Percentiles rank a stretch among this genome's conserved stretches.
Evolutionary conservation across 2,797 vertebrate species (phyloP).

Genomic region (Odontamblyopus lacepedii): DNA sequence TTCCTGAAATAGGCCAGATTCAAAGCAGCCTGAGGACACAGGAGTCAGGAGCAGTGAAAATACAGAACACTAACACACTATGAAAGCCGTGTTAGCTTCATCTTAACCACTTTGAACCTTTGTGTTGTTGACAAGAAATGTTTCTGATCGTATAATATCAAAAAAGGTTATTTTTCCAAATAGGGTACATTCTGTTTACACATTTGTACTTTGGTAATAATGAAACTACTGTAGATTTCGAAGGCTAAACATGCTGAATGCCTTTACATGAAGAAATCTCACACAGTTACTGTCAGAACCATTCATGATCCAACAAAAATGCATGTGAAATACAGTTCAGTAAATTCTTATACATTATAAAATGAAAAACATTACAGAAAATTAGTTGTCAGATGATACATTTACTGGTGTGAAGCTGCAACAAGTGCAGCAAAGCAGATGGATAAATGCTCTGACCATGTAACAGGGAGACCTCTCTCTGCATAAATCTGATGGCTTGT

Average conservation of each 20-base stretch:
- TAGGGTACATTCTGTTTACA: conserved; percentile 3
- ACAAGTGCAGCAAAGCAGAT: background rate
- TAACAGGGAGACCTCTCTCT: background rate
- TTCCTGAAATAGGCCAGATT: conserved; percentile 54
- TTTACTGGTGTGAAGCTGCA: background rate
- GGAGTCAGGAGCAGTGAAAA: conserved; percentile 10
- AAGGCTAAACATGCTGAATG: background rate
- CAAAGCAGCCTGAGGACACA: conserved; percentile 32
- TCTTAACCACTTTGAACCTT: background rate
- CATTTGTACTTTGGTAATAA: background rate
- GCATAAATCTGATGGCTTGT: background rate
- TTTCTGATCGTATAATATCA: background rate
- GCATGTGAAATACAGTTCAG: background rate
- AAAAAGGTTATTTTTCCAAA: conserved; percentile 17
- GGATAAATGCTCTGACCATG: background rate
- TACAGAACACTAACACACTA: background rate
- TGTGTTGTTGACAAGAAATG: background rate
- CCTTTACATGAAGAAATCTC: background rate
- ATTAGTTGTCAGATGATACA: background rate
- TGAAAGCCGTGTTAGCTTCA: conserved; percentile 2
- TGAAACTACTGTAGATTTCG: background rate
- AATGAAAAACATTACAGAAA: background rate
- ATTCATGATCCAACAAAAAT: background rate
- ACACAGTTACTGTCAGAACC: background rate
- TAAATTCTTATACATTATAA: background rate